Conservation (phyloP, 2,113 vertebrate genomes). For the Seriola rivoliana region DNA sequence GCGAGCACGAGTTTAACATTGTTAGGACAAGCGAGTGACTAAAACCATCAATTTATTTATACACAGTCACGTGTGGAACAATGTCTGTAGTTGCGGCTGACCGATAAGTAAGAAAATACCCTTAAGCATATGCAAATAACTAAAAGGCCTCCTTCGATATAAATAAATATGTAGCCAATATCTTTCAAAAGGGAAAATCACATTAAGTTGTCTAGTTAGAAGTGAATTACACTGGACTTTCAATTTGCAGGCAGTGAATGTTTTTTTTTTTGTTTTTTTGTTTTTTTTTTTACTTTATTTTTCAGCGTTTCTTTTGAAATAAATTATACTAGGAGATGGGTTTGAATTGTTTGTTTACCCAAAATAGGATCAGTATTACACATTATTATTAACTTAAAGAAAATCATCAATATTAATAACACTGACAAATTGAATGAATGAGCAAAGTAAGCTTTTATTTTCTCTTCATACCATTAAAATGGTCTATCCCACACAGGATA, state of each 20-base stretch:
- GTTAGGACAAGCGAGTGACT: background rate
- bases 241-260: too few relatives aligned
- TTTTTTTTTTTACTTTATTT: too few relatives aligned
- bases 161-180: background rate
- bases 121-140: too few relatives aligned
- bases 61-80: background rate
- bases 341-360: background rate
- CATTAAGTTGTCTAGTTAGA: background rate
- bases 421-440: too few relatives aligned
- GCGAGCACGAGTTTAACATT: background rate
- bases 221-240: too few relatives aligned
- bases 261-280: fast-evolving
- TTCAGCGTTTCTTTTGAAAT: background rate
- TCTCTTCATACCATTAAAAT: background rate
- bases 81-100: background rate
- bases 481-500: background rate
- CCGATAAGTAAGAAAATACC: background rate
- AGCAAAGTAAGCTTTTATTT: background rate
- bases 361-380: background rate
- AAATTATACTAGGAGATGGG: too few relatives aligned
- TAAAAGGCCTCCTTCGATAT: background rate
- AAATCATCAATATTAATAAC: too few relatives aligned
- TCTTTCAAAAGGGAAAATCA: background rate
- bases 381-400: background rate
- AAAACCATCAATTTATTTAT: background rate